A percentile compares a stretch with the other conserved stretches of the same genome.
Evolutionary conservation across 2,888 invertebrate genomes (phyloP).

Genomic region (Eupsilia transversa): DNA sequence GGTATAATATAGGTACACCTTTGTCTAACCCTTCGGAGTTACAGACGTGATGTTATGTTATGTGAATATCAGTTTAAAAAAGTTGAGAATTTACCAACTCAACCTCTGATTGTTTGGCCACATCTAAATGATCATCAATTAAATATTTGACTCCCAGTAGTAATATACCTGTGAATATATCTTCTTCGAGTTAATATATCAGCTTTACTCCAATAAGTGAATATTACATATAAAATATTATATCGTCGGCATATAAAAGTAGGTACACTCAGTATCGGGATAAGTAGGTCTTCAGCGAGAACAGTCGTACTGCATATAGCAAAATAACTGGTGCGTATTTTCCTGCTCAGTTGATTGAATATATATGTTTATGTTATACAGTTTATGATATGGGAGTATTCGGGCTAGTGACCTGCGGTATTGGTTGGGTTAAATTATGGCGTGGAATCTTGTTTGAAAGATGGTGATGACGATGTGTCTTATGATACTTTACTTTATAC

Average conservation of each 20-base stretch:
- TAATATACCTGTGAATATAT: background rate
- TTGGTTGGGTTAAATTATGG: background rate
- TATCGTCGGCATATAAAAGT: constrained; percentile 4
- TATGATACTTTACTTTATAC: background rate
- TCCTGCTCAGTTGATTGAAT: constrained; percentile 44
- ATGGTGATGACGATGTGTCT: background rate
- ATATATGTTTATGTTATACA: constrained; percentile 24
- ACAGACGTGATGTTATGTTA: background rate
- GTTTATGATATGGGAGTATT: constrained; percentile 9
- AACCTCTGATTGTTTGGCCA: background rate
- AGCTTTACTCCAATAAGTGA: background rate
- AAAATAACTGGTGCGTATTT: constrained; percentile 45
- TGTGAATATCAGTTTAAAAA: background rate
- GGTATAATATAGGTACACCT: background rate
- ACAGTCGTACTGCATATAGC: constrained; percentile 21
- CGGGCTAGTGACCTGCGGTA: background rate
- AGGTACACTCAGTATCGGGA: constrained; percentile 6
- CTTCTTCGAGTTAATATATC: background rate
- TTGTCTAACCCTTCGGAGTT: background rate
- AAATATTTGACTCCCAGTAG: background rate
- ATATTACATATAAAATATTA: background rate
- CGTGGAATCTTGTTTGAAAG: background rate
- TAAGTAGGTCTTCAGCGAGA: constrained; percentile 35
- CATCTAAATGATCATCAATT: background rate
- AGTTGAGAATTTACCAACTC: background rate